Base-by-base conservation (phyloP, 1,140 invertebrate species). In the Drosophila asahinai region DNA sequence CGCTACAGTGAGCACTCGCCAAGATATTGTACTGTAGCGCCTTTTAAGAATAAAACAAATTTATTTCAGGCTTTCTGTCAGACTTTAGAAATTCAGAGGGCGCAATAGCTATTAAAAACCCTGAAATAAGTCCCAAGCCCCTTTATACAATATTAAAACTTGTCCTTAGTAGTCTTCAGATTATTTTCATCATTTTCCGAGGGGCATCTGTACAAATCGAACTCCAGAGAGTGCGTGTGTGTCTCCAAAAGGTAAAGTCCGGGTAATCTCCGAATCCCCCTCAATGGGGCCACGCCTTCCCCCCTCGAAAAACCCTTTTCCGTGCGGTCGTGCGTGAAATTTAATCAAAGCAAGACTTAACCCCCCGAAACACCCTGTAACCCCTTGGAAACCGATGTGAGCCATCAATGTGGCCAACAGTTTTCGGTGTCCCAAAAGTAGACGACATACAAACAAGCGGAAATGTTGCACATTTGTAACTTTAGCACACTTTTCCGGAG, bases 401-500 rank as follows among this genome's bases (percentile, higher is more conserved):
- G 33, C 81, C 86, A 78, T 84, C 68, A 81, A 47, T 83, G 83
- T 86, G 83, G 83, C 81, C 81, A 87, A 89, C 81, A 84, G 67
- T 84, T 87, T 83, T 83, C 77, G 80, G 84, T 87, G 72, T 83
- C 71, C 84, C 83, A 87, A 80, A 76, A 73, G 65, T 64, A 70
- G 51, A 68, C 48, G 66, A 36, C 67, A 72, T 40, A 64, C 66
- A 83, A 83, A 79, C 83, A 81, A 79, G 54, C 86, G 84, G 84
- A 89, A 89, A 90, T 90, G 84, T 89, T 90, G 84, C 86, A 89
- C 81, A 89, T 89, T 89, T 89, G 84, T 90, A 89, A 86, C 83
- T 86, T 65, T 67, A 81, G 49, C 58, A 74, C 71, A 62, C 27
- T 75, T 49, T 64, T 75, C 51, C 47, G 61, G 17, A 45, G 36